phyloP scores from a whole-genome alignment of 2,113 vertebrate species.

The Numida meleagris region DNA sequence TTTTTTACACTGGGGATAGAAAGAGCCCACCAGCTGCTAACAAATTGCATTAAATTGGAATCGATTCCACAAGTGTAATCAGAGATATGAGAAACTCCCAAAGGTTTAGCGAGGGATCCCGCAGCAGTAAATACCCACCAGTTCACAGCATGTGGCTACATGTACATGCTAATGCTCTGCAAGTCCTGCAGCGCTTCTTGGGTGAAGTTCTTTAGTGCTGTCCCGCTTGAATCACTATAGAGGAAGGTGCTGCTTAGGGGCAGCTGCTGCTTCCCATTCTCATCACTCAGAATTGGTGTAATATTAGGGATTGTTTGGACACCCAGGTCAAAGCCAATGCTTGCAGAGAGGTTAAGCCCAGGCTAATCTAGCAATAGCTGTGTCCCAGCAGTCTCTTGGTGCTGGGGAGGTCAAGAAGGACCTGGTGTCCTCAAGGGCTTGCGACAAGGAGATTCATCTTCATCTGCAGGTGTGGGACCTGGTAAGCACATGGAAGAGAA shows the following conservation, averaged over 20 bases:
- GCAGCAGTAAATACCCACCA: background rate
- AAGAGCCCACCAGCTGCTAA: background rate
- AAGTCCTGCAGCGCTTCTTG: background rate
- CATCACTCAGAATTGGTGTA: background rate
- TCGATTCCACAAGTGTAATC: background rate
- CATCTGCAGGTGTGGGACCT: background rate
- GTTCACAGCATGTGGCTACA: background rate
- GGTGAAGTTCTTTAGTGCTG: background rate
- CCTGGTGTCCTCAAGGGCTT: background rate
- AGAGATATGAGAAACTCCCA: background rate
- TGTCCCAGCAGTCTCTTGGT: background rate
- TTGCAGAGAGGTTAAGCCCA: background rate
- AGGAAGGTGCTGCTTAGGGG: background rate
- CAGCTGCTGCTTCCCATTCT: background rate
- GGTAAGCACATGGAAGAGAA: accelerated
- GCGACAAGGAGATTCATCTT: background rate
- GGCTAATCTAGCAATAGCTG: background rate
- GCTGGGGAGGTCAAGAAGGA: background rate
- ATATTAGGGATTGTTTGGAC: background rate
- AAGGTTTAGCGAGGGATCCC: background rate
- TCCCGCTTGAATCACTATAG: background rate
- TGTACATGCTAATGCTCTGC: background rate
- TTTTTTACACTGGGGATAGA: background rate
- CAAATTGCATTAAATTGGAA: background rate
- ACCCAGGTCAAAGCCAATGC: background rate